phyloP scores from a whole-genome alignment of 1,140 invertebrate genomes.

The Oryctes rhinoceros region DNA sequence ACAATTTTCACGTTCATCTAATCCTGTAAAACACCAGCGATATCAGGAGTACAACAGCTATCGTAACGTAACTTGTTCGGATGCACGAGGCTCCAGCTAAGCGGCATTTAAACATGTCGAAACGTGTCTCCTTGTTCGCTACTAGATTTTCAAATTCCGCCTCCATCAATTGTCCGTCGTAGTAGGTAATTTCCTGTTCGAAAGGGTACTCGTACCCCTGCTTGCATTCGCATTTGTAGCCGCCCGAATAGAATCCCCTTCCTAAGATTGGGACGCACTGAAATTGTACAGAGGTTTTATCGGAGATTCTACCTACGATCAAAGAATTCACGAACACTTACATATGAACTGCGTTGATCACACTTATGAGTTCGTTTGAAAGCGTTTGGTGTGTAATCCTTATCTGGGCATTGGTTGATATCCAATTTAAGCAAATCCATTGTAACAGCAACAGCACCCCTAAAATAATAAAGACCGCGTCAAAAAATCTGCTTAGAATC shows the following conservation, averaged over 20 bases:
- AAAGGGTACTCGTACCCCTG: slow-evolving; percentile 98
- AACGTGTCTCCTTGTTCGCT: slow-evolving; percentile 78
- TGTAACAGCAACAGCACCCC: slow-evolving; percentile 93
- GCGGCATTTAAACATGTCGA: slow-evolving; percentile 91
- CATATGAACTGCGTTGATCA: slow-evolving; percentile 89
- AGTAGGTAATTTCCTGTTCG: slow-evolving; percentile 93
- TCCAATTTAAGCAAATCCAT: slow-evolving; percentile 91
- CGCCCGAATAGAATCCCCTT: slow-evolving; percentile 88
- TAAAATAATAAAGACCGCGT: slow-evolving; percentile 62
- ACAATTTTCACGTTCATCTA: slow-evolving; percentile 21
- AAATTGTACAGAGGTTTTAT: slow-evolving; percentile 53
- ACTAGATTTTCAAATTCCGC: slow-evolving; percentile 92
- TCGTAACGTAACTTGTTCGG: slow-evolving; percentile 48
- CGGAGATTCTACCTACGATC: background rate
- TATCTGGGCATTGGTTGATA: slow-evolving; percentile 93
- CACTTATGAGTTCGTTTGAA: slow-evolving; percentile 97
- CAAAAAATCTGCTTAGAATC: background rate
- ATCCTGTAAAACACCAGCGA: background rate
- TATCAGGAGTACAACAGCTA: slow-evolving; percentile 41
- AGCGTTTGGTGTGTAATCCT: slow-evolving; percentile 89
- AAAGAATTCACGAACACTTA: slow-evolving; percentile 68
- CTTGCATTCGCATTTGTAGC: slow-evolving; percentile 98
- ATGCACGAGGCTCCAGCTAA: slow-evolving; percentile 76
- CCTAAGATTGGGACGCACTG: slow-evolving; percentile 95
- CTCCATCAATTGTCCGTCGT: slow-evolving; percentile 95